Conservation (phyloP, 2,888 invertebrate genomes). For the Petrolisthes cinctipes region DNA sequence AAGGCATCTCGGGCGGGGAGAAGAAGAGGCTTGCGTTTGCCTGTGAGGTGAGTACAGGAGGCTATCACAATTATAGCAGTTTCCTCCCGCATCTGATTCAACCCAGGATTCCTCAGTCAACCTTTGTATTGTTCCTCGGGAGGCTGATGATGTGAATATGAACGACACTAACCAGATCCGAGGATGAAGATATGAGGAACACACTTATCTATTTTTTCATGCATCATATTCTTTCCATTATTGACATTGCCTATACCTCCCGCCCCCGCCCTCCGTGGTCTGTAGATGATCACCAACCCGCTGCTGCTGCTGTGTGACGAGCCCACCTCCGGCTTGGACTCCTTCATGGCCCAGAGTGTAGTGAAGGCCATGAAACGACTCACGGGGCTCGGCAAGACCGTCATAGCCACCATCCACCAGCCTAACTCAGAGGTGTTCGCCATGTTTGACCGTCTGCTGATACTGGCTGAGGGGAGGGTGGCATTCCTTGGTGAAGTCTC, state of each 20-base stretch:
- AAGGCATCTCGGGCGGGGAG: conserved; percentile 93
- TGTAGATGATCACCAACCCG: conserved; percentile 71
- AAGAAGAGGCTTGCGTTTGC: conserved; percentile 95
- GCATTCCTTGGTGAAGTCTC: conserved; percentile 84
- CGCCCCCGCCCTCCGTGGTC: background rate
- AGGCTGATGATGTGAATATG: too few species aligned
- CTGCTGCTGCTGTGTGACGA: conserved; percentile 80
- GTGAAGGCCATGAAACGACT: conserved; percentile 68
- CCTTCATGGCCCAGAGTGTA: conserved; percentile 91
- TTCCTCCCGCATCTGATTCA: too few species aligned
- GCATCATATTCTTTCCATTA: background rate
- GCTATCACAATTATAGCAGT: too few species aligned
- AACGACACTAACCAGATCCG: too few species aligned
- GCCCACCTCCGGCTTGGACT: conserved; percentile 95
- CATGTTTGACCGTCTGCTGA: conserved; percentile 87
- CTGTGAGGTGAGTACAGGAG: conserved; percentile 78
- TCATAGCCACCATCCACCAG: conserved; percentile 94
- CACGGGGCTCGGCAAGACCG: conserved; percentile 81
- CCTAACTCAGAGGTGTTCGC: conserved; percentile 92
- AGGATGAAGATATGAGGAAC: background rate
- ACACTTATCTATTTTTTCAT: conserved; percentile 17
- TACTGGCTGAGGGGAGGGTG: conserved; percentile 91
- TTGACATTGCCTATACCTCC: conserved; percentile 1
- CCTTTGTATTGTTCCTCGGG: too few species aligned
- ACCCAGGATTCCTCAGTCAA: too few species aligned